A percentile compares a stretch with the other conserved stretches of the same genome.
These are phyloP conservation scores for Rhamphomyia laevipes DNA, from an alignment of 2,888 invertebrate genomes.

Conservation along the genomic window DNA sequence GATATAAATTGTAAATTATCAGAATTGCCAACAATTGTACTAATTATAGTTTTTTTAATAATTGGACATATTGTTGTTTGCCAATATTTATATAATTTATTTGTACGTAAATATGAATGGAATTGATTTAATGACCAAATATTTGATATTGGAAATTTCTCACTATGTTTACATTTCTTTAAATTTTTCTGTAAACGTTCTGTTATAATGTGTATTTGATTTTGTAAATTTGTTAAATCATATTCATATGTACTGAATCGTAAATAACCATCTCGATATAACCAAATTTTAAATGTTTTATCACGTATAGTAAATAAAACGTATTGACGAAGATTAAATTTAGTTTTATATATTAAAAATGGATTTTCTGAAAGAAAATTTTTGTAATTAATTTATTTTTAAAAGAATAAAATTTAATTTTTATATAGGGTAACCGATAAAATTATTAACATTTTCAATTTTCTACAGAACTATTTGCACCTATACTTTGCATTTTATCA, in stretches of 20 bases:
- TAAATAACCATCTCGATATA: constrained; percentile 74
- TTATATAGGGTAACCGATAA: too few relatives aligned
- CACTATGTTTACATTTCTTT: not conserved
- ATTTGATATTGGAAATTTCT: constrained; percentile 56
- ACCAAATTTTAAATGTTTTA: constrained; percentile 70
- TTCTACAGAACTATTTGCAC: too few relatives aligned
- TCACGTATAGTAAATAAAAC: constrained; percentile 61
- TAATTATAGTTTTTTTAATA: constrained; percentile 70
- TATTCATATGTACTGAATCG: constrained; percentile 79
- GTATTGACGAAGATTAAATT: constrained; percentile 87
- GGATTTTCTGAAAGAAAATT: constrained; percentile 60
- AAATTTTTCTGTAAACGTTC: constrained; percentile 75
- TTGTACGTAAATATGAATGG: constrained; percentile 45
- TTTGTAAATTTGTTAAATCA: constrained; percentile 63
- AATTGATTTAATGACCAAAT: constrained; percentile 77
- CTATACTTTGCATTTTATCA: too few relatives aligned
- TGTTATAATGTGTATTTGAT: constrained; percentile 67
- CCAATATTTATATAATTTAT: constrained; percentile 42
- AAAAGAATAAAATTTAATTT: not conserved
- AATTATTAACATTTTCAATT: too few relatives aligned
- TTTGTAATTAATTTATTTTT: too few relatives aligned
- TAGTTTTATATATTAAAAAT: constrained; percentile 67
- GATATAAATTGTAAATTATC: constrained; percentile 54
- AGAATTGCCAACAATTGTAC: constrained; percentile 67
- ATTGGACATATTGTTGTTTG: constrained; percentile 62